These are phyloP conservation scores for Iphiclides podalirius DNA, from an alignment of 2,888 invertebrate genomes.

Conservation along the genomic window DNA sequence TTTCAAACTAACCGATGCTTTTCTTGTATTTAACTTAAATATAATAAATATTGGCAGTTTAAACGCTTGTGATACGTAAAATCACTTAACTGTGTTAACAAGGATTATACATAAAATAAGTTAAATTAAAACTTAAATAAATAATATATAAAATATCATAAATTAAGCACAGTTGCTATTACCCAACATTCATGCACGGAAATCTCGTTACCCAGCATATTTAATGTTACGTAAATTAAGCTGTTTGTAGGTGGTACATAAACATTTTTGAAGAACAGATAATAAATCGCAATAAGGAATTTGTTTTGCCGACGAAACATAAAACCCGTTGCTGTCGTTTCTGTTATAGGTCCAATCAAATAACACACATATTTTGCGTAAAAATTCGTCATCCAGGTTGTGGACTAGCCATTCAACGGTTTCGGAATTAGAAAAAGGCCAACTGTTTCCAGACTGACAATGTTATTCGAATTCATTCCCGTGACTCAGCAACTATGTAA, in stretches of 20 bases:
- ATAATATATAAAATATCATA: background rate
- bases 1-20: background rate
- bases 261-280: background rate
- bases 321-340: background rate
- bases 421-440: too few species aligned
- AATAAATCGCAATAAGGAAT: background rate
- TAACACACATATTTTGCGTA: too few species aligned
- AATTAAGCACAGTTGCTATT: constrained; percentile 12
- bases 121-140: background rate
- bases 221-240: background rate
- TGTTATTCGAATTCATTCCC: too few species aligned
- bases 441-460: too few species aligned
- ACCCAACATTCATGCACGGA: constrained; percentile 74
- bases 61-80: background rate
- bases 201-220: constrained; percentile 73
- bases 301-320: background rate
- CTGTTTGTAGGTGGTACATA: background rate
- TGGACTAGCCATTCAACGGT: too few species aligned
- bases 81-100: too few species aligned
- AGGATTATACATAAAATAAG: too few species aligned
- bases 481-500: too few species aligned
- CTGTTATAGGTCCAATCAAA: too few species aligned
- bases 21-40: too few species aligned
- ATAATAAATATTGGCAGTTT: too few species aligned
- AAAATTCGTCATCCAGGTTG: too few species aligned